Percentiles rank a stretch among this genome's conserved stretches.
Evolutionary conservation across 2,888 invertebrate genomes (phyloP).

Genomic region (Mystacides longicornis): DNA sequence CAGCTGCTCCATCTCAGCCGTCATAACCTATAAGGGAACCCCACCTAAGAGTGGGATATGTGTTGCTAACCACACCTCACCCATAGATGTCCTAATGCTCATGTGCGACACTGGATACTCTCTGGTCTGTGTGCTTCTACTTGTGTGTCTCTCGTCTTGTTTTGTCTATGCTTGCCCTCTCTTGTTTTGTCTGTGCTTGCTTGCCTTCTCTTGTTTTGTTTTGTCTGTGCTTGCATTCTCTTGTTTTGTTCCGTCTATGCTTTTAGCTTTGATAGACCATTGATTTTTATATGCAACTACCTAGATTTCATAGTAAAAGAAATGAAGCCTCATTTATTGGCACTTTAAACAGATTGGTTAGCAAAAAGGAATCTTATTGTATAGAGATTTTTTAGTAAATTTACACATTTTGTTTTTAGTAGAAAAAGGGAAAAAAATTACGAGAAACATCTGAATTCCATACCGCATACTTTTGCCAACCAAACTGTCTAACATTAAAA

Average conservation of each 20-base stretch:
- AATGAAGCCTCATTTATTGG: no score
- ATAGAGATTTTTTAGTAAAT: no score
- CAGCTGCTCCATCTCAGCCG: slow-evolving; percentile 84
- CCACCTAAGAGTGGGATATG: slow-evolving; percentile 83
- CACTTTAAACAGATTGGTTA: no score
- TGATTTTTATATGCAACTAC: no score
- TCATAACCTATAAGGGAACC: slow-evolving; percentile 85
- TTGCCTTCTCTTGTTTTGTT: background rate
- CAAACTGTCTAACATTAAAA: no score
- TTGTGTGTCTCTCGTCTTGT: background rate
- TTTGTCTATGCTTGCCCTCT: background rate
- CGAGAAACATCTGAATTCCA: no score
- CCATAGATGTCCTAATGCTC: slow-evolving; percentile 93
- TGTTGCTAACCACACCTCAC: slow-evolving; percentile 88
- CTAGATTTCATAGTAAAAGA: no score
- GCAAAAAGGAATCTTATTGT: no score
- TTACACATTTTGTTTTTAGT: no score
- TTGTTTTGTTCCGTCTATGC: background rate
- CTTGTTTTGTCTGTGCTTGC: background rate
- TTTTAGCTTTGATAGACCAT: no score
- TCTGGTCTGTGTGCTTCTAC: slow-evolving; percentile 63
- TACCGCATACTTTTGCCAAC: no score
- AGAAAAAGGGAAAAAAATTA: no score
- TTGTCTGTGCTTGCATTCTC: background rate
- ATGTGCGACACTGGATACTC: slow-evolving; percentile 98